These are phyloP conservation scores for Betta splendens DNA, from an alignment of 2,797 vertebrate genomes.

Conservation along the genomic window DNA sequence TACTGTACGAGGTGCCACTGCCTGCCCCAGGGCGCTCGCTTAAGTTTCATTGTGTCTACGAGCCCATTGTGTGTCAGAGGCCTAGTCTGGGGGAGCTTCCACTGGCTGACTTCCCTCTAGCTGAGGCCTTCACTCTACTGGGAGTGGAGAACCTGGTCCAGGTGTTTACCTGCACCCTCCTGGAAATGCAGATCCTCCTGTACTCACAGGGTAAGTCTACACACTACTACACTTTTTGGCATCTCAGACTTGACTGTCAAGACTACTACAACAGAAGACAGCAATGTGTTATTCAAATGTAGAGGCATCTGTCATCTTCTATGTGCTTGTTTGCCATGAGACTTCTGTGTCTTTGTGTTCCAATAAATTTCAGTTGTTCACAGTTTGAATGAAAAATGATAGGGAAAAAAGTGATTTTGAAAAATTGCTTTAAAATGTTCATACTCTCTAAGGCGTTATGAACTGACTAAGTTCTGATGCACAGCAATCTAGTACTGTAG, in stretches of 20 bases:
- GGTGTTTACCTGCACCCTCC: constrained; percentile 91
- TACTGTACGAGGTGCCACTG: constrained; percentile 93
- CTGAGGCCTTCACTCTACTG: constrained; percentile 85
- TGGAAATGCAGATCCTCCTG: constrained; percentile 96
- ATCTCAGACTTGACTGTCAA: background rate
- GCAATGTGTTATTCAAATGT: background rate
- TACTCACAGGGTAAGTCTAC: constrained; percentile 92
- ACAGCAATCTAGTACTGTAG: constrained; percentile 14
- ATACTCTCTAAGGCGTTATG: too few species aligned
- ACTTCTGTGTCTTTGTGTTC: background rate
- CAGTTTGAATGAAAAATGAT: background rate
- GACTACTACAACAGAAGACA: too few species aligned
- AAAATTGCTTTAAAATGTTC: too few species aligned
- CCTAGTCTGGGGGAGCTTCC: constrained; percentile 88
- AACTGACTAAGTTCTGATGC: background rate
- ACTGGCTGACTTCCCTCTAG: constrained; percentile 88
- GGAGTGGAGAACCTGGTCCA: constrained; percentile 93
- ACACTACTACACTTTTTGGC: too few species aligned
- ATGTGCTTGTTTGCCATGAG: background rate
- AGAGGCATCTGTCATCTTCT: background rate
- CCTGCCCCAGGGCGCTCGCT: constrained; percentile 89
- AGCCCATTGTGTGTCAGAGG: constrained; percentile 91
- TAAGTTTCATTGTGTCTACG: constrained; percentile 91
- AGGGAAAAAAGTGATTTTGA: too few species aligned
- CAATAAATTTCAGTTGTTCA: background rate